Conservation (phyloP, 2,797 vertebrate species). For the Sebastes diaconus region DNA sequence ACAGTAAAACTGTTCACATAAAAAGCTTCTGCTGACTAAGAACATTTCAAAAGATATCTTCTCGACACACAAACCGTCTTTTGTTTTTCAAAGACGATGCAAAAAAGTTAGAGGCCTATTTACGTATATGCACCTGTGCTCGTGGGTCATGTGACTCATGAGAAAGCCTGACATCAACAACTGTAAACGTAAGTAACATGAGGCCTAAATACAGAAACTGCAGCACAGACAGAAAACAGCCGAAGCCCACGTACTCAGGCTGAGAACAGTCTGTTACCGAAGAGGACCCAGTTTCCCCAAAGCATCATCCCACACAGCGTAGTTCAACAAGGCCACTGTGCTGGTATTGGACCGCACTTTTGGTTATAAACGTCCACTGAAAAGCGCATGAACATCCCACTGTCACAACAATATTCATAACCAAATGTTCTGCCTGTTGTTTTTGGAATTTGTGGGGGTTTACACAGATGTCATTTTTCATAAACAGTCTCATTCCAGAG, state of each 20-base stretch:
- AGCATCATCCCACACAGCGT: slow-evolving; percentile 45
- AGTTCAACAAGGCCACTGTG: background rate
- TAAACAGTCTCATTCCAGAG: slow-evolving; percentile 58
- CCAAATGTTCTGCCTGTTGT: background rate
- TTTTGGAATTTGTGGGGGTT: slow-evolving; percentile 1
- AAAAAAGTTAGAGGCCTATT: slow-evolving; percentile 26
- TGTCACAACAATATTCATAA: background rate
- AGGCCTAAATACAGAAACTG: slow-evolving; percentile 51
- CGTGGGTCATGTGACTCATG: background rate
- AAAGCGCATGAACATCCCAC: background rate
- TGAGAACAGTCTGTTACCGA: slow-evolving; percentile 37
- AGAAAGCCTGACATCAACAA: slow-evolving; percentile 24
- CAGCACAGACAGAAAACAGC: slow-evolving; percentile 38
- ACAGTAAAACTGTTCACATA: background rate
- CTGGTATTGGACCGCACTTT: background rate
- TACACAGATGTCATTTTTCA: background rate
- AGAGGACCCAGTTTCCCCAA: slow-evolving; percentile 40
- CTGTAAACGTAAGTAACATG: background rate
- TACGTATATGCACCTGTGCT: slow-evolving; percentile 44
- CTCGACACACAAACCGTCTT: background rate
- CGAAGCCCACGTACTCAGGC: slow-evolving; percentile 36
- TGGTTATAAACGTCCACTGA: background rate
- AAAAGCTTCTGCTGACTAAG: background rate
- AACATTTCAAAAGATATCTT: background rate
- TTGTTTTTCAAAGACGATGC: slow-evolving; percentile 1